Evolutionary conservation across 1,140 invertebrate species (phyloP), one percentile per base, ranked within the genome.

Genomic region (Psilanteris sp.): DNA sequence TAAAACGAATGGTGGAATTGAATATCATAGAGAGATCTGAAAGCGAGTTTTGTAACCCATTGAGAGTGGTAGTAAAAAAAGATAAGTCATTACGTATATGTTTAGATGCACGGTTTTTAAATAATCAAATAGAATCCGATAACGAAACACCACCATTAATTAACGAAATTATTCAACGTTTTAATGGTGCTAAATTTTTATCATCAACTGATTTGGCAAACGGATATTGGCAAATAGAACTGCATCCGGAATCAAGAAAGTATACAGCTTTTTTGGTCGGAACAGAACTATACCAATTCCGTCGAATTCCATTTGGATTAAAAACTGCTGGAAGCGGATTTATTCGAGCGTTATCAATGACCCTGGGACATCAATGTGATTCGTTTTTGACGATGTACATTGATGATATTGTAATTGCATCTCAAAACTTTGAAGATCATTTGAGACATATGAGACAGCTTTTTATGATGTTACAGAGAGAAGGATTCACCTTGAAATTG

Each of bases 161-260:
- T 26, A 22, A 11, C 26, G 20, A 43, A 43, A 43, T 43, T 13
- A 14, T 26, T n/a, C 39, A 43, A 26, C 10, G 39, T 1, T 43
- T 43, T 43, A 2, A 26, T 7, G 6, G 26, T 26, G 9, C 26
- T 1, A 43, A 43, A 13, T 43, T 13, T 26, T 11, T 43, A 1
- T 43, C 39, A 5, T 10, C 18, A 13, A 13, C 18, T 13, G 39
- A 43, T 26, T 26, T 43, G 2, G 10, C 13, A 7, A 43, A 43
- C 26, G 39, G 39, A 8, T 43, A 24, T 14, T 43, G 39, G 39
- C 39, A 43, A 43, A 5, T 43, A 3, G 39, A 43, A 26, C 4
- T 43, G 2, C 18, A 43, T 8, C 20, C 20, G 3, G 39, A 43
- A 2, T 26, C 20, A 8, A 24, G 39, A 6, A 22, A 22, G 4